Evolutionary conservation across 2,888 invertebrate genomes (phyloP), one percentile per base, ranked within the genome.

Genomic region (Hipparchia semele): DNA sequence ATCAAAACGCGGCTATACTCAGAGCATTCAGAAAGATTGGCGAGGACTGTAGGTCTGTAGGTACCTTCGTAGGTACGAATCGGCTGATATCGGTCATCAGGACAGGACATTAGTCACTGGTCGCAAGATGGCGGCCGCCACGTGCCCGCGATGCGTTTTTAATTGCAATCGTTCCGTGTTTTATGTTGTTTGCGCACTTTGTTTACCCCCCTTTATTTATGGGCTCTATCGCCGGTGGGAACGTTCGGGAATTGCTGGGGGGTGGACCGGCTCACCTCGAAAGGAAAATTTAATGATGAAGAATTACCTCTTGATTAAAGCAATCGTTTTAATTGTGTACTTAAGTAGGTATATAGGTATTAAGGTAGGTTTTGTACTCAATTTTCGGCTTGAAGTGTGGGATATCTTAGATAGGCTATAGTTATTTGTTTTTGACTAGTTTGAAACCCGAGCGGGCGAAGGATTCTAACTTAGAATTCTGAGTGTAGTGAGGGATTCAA

Each of bases 91-190:
- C 13, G 58, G 56, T 49, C 49, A 51, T 33, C 13, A 13, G 61
- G 69, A 61, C 87, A 83, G 61, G 54, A 69, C 86, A 83, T 85
- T 83, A 84, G 80, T 81, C 83, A 87, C 83, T 81, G 80, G 83
- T 71, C 77, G 77, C 87, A 91, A 91, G 89, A 92, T 92, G 92
- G 92, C 92, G 84, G 77, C 80, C 77, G 87, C 82, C 90, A 89
- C 90, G 91, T 88, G 91, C 86, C 89, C 89, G 79, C 90, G 90
- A 92, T 92, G 92, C 91, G 91, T 94, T 93, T 93, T 92, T 93
- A 93, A 93, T 92, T 93, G 92, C 91, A 92, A 93, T 92, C 92
- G 91, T 93, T 91, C 87, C 88, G 90, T 93, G 92, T 92, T 94
- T 94, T 94, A 94, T 92, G 91, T 90, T 93, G 92, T 92, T 92